Conservation (phyloP, 2,888 invertebrate genomes). For the Drosophila nr. perissopoda region DNA sequence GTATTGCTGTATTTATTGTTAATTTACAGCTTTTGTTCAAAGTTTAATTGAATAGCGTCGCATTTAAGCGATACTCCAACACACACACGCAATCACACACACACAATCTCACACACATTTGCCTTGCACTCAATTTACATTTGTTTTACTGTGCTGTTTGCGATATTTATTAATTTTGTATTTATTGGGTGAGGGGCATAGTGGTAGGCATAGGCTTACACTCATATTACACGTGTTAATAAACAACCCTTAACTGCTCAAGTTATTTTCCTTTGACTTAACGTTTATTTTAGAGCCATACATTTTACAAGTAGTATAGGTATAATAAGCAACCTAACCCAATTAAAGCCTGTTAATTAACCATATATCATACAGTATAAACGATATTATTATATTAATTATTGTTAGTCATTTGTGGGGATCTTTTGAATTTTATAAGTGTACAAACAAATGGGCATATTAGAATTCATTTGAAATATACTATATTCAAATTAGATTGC, state of each 20-base stretch:
- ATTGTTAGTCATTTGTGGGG: neutral
- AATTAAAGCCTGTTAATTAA: conserved; percentile 9
- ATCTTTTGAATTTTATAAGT: neutral
- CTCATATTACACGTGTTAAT: conserved; percentile 59
- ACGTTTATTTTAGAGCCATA: neutral
- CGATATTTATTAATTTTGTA: neutral
- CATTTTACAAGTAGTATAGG: neutral
- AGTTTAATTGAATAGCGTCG: conserved; percentile 34
- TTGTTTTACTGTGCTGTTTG: conserved; percentile 2
- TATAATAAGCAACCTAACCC: conserved; percentile 21
- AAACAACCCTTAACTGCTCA: conserved; percentile 32
- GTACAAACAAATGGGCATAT: too few species aligned
- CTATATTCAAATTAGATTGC: neutral
- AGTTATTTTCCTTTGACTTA: conserved; percentile 6
- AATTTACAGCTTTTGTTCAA: conserved; percentile 33
- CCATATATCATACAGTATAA: neutral
- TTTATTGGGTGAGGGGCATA: neutral
- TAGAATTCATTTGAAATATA: neutral
- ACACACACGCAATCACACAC: neutral
- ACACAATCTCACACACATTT: neutral
- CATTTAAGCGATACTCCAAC: neutral
- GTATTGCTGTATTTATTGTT: conserved; percentile 32
- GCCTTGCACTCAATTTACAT: neutral
- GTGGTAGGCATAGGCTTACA: neutral
- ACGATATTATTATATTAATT: neutral